phyloP scores from a whole-genome alignment of 2,888 invertebrate species.

The Acrobasis consociella region DNA sequence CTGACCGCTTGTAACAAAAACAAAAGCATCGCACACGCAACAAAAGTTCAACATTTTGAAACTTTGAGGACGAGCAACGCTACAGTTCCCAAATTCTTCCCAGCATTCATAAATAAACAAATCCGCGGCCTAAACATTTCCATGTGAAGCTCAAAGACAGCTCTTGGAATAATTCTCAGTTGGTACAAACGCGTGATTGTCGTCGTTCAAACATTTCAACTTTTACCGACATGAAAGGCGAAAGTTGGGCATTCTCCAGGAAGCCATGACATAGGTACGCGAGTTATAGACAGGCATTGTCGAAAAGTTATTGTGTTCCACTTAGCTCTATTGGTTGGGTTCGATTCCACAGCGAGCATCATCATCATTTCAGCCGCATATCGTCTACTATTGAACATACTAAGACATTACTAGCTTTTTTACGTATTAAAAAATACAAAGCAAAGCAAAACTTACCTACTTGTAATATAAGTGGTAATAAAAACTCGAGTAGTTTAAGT shows the following conservation, averaged over 20 bases:
- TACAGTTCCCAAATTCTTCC: neutral
- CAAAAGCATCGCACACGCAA: too few relatives aligned
- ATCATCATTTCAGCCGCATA: too few relatives aligned
- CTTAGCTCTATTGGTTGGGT: conserved; percentile 14
- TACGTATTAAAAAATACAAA: too few relatives aligned
- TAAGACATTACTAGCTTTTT: too few relatives aligned
- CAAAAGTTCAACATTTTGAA: too few relatives aligned
- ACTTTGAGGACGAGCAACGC: too few relatives aligned
- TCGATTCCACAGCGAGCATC: neutral
- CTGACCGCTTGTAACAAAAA: too few relatives aligned
- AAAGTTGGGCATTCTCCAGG: conserved; percentile 17
- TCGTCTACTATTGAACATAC: too few relatives aligned
- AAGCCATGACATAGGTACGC: conserved; percentile 16
- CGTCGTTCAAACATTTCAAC: conserved; percentile 16
- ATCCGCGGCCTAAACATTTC: neutral
- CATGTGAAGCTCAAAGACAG: neutral
- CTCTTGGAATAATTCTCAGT: neutral
- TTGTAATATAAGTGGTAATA: too few relatives aligned
- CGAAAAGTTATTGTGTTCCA: conserved; percentile 9
- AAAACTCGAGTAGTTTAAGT: too few relatives aligned
- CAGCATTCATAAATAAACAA: neutral
- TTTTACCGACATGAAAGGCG: conserved; percentile 16
- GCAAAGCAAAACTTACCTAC: too few relatives aligned
- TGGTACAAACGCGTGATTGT: conserved; percentile 11
- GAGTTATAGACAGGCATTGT: conserved; percentile 13